A percentile compares a stretch with the other conserved stretches of the same genome.
Conservation (phyloP, 2,797 vertebrate species). For the Xenops minutus region DNA sequence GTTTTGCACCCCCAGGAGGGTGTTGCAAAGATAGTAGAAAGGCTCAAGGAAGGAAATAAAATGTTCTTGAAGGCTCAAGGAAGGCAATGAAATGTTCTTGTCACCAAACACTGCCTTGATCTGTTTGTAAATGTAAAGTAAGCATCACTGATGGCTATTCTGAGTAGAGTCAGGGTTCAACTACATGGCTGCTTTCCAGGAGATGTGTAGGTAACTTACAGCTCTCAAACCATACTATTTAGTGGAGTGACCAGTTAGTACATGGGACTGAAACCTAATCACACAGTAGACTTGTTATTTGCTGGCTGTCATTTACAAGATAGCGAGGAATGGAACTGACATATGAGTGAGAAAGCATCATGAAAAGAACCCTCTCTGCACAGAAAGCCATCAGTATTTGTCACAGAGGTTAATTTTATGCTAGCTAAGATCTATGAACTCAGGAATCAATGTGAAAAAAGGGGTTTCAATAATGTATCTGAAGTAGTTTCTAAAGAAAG, state of each 20-base stretch:
- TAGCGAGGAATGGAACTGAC: not conserved
- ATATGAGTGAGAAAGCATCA: not conserved
- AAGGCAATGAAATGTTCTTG: not conserved
- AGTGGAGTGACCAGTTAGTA: not conserved
- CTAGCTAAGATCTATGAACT: not conserved
- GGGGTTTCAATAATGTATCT: not conserved
- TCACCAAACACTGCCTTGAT: not conserved
- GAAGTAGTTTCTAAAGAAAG: not conserved
- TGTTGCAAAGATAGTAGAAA: not conserved
- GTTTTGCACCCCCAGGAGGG: fast-evolving
- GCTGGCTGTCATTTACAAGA: not conserved
- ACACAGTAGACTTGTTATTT: not conserved
- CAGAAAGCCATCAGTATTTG: not conserved
- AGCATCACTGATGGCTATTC: not conserved
- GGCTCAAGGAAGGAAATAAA: not conserved
- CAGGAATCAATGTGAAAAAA: not conserved
- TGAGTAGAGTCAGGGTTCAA: not conserved
- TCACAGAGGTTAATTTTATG: not conserved
- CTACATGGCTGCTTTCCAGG: not conserved
- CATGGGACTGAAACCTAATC: not conserved
- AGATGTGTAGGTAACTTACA: not conserved
- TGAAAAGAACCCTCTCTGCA: not conserved
- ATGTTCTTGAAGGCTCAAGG: not conserved
- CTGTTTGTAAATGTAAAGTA: not conserved
- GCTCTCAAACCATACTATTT: not conserved